Evolutionary conservation across 37 sponge, comb jelly and placozoan genomes (phyloP), one percentile per base, ranked within the genome.

Genomic region (Dysidea cf. avara): DNA sequence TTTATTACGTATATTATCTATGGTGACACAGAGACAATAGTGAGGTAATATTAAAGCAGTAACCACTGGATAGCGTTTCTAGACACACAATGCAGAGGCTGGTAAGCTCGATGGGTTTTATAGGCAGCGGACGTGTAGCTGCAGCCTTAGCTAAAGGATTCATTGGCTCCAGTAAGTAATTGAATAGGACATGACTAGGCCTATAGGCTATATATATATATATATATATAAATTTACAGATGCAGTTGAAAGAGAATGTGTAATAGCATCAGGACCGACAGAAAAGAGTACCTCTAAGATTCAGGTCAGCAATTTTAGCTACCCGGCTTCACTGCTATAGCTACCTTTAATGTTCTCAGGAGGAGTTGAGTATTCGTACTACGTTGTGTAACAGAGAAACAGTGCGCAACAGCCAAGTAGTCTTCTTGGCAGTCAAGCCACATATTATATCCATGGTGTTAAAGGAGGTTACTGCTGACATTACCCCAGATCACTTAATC

Each of bases 111-210:
- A 55, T 96, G 25, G 97, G 97, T 3, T 93, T 96, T 56, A 62
- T 96, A 21, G 97, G 97, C 22, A 85, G 88, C 21, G 97, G 97
- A 3, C 86, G 90, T 26, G 86, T 96, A 24, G 95, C 91, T 49
- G 83, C 68, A 39, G 97, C 97, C 5, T 53, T 96, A 21, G 80
- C 69, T 1, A 74, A 81, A 47, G 97, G 97, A 56, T 86, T 96
- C 37, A 48, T 96, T 3, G 31, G 81, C 22, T 79, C 94, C 61
- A 77, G 87, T 73, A 26, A 43, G 76, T 14, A n/a, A n/a, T n/a
- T n/a, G n/a, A n/a, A n/a, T n/a, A n/a, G n/a, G n/a, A n/a, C n/a
- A n/a, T n/a, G n/a, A n/a, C n/a, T n/a, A n/a, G n/a, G n/a, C n/a
- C n/a, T n/a, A n/a, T n/a, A n/a, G n/a, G n/a, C n/a, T n/a, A n/a